Evolutionary conservation across 2,113 vertebrate genomes (phyloP).

Genomic region (Hemichromis elongatus): DNA sequence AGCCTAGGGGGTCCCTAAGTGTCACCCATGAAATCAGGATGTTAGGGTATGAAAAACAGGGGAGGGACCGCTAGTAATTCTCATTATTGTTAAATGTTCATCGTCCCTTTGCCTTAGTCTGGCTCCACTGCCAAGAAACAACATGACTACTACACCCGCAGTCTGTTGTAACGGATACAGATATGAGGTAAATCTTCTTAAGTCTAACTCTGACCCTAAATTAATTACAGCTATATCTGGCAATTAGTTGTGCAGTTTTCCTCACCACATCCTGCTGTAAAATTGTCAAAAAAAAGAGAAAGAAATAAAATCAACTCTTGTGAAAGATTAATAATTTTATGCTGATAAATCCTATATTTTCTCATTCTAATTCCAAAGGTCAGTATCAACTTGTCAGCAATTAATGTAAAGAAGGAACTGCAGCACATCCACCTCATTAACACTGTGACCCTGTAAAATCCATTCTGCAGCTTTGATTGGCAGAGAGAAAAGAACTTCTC

Average conservation of each 20-base stretch:
- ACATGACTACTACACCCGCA: slow-evolving; percentile 11
- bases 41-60: slow-evolving; percentile 82
- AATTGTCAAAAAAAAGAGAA: slow-evolving; percentile 11
- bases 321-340: slow-evolving; percentile 42
- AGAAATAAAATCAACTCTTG: neutral
- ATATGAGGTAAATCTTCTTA: slow-evolving; percentile 40
- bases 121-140: slow-evolving; percentile 45
- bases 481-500: slow-evolving; percentile 72
- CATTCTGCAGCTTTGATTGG: slow-evolving; percentile 52
- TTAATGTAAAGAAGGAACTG: slow-evolving; percentile 68
- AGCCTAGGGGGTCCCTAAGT: slow-evolving; percentile 77
- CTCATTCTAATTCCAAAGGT: slow-evolving; percentile 56
- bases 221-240: slow-evolving; percentile 53
- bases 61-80: slow-evolving; percentile 79
- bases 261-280: neutral
- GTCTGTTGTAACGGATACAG: slow-evolving; percentile 14
- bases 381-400: slow-evolving; percentile 68
- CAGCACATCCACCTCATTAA: slow-evolving; percentile 49
- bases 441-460: slow-evolving; percentile 51
- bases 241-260: slow-evolving; percentile 15
- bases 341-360: slow-evolving; percentile 29
- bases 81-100: slow-evolving; percentile 77
- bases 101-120: slow-evolving; percentile 56
- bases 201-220: slow-evolving; percentile 41
- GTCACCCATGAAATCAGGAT: slow-evolving; percentile 84